phyloP scores from a whole-genome alignment of 2,113 vertebrate species.

The Hylia prasina region DNA sequence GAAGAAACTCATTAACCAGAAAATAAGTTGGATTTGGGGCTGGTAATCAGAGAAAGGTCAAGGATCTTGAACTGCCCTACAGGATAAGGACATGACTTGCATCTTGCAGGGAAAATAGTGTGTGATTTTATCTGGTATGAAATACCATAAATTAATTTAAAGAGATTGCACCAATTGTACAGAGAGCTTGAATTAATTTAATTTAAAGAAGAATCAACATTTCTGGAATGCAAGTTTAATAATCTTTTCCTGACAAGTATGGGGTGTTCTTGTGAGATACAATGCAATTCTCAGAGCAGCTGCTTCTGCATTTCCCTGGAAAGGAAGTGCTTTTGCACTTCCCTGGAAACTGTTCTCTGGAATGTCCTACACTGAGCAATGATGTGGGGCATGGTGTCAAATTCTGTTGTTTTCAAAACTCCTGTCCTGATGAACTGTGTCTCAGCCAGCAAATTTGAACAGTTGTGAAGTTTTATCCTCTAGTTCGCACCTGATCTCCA shows the following conservation, averaged over 20 bases:
- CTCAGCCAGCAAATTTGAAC: not conserved
- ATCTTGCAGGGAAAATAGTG: not conserved
- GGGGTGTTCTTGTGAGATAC: not conserved
- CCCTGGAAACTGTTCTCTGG: not conserved
- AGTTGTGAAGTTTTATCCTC: accelerated
- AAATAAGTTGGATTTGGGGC: not conserved
- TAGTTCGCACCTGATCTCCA: not conserved
- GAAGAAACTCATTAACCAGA: not conserved
- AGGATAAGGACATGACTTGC: not conserved
- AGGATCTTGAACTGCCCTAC: not conserved
- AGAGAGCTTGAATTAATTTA: not conserved
- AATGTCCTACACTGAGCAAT: accelerated
- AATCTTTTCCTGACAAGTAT: not conserved
- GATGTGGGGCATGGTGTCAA: accelerated
- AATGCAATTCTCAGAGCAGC: not conserved
- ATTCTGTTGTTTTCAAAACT: not conserved
- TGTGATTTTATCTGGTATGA: not conserved
- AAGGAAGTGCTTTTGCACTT: not conserved
- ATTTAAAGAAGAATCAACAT: not conserved
- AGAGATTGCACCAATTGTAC: not conserved
- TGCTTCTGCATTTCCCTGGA: not conserved
- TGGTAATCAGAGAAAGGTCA: not conserved
- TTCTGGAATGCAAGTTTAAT: not conserved
- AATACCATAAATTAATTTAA: not conserved
- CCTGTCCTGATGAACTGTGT: not conserved